Evolutionary conservation across 2,888 invertebrate genomes (phyloP).

Genomic region (Melanostoma scalare): DNA sequence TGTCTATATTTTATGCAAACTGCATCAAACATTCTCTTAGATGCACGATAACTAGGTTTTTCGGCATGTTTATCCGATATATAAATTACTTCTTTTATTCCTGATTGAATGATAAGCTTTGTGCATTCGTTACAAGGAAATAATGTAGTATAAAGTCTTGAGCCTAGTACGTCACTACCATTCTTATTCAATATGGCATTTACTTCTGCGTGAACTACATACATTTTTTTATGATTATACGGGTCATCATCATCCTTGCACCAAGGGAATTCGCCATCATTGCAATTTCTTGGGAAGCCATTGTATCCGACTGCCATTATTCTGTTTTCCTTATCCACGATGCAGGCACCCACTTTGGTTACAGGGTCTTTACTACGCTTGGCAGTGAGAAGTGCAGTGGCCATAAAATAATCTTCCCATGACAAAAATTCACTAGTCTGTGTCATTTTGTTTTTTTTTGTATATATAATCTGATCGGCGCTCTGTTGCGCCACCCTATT

Average conservation of each 20-base stretch:
- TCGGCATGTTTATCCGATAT: conserved; percentile 91
- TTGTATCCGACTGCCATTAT: conserved; percentile 98
- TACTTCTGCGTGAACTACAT: conserved; percentile 98
- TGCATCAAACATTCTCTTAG: conserved; percentile 91
- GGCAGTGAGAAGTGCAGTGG: conserved; percentile 93
- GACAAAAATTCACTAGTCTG: conserved; percentile 88
- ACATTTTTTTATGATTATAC: conserved; percentile 91
- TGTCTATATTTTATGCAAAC: conserved; percentile 88
- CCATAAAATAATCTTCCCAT: conserved; percentile 99
- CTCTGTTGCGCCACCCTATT: too few relatives aligned
- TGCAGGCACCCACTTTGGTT: conserved; percentile 97
- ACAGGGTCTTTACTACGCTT: conserved; percentile 97
- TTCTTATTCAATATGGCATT: conserved; percentile 98
- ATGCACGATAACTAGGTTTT: conserved; percentile 87
- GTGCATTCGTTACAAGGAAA: conserved; percentile 99
- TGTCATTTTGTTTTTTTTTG: conserved; percentile 44
- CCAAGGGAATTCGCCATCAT: conserved; percentile 96
- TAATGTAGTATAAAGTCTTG: conserved; percentile 92
- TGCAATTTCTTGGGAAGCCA: conserved; percentile 96
- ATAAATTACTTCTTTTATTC: conserved; percentile 90
- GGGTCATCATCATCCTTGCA: conserved; percentile 84
- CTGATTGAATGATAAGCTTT: conserved; percentile 97
- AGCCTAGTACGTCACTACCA: conserved; percentile 88
- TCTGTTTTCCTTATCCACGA: conserved; percentile 92
- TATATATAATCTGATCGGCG: too few relatives aligned